Percentiles rank a stretch among this genome's conserved stretches.
These are phyloP conservation scores for Cacoxenus indagator DNA, from an alignment of 2,888 invertebrate species.

Conservation along the genomic window DNA sequence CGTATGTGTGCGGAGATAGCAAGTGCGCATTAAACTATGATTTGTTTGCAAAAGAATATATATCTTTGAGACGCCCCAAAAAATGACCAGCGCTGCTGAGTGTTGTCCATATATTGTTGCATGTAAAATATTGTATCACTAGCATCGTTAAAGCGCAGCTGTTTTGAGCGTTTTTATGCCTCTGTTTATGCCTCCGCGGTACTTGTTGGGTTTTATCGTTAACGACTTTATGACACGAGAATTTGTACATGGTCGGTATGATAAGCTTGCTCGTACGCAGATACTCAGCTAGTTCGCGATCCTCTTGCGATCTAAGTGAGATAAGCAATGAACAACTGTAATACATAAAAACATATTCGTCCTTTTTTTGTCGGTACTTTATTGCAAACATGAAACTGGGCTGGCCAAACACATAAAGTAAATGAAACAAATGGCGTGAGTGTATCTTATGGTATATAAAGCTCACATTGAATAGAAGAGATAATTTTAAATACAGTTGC, in stretches of 20 bases:
- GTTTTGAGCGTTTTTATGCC: neutral
- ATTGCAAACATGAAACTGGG: neutral
- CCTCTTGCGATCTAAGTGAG: neutral
- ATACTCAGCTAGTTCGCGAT: neutral
- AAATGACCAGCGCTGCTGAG: too few species aligned
- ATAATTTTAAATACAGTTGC: too few species aligned
- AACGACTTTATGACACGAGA: neutral
- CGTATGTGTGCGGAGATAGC: too few species aligned
- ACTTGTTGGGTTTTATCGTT: neutral
- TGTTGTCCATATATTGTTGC: too few species aligned
- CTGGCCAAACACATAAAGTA: neutral
- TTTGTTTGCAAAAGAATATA: too few species aligned
- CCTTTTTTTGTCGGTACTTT: neutral
- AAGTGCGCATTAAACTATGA: too few species aligned
- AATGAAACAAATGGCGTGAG: neutral
- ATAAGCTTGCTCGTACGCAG: neutral
- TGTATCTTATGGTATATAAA: too few species aligned
- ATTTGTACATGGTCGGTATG: neutral
- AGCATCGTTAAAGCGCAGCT: neutral
- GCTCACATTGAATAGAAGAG: too few species aligned
- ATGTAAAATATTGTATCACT: neutral
- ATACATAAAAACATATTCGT: neutral
- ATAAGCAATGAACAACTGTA: neutral
- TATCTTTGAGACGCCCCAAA: too few species aligned
- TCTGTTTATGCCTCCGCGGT: neutral